phyloP scores from a whole-genome alignment of 2,888 invertebrate genomes.

The Stegophylla sp. region DNA sequence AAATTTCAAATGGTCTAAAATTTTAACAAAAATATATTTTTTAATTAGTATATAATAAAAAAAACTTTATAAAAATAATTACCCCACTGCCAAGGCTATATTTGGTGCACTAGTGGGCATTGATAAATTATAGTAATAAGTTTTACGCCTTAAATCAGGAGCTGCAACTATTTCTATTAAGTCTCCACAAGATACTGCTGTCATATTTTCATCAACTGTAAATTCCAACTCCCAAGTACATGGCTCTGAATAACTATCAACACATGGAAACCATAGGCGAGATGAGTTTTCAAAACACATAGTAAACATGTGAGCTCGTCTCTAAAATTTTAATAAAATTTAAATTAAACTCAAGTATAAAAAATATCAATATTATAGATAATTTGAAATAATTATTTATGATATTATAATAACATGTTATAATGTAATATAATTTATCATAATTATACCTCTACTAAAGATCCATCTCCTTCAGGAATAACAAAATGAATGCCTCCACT shows the following conservation, averaged over 20 bases:
- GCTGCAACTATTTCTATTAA: conserved; percentile 91
- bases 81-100: conserved; percentile 95
- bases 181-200: conserved; percentile 95
- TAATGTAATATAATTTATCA: too few species aligned
- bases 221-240: conserved; percentile 98
- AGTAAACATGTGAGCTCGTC: conserved; percentile 91
- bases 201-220: conserved; percentile 91
- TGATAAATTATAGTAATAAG: conserved; percentile 89
- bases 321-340: too few species aligned
- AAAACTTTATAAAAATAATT: conserved; percentile 61
- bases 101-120: conserved; percentile 96
- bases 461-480: conserved; percentile 85
- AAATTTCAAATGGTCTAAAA: conserved; percentile 88
- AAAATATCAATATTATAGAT: neutral
- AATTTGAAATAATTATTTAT: conserved; percentile 6
- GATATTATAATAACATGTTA: too few species aligned
- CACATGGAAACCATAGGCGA: conserved; percentile 97
- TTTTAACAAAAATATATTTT: neutral
- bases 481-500: conserved; percentile 96
- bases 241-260: conserved; percentile 95
- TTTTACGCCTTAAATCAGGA: conserved; percentile 87
- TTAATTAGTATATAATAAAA: conserved; percentile 2
- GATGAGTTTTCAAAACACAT: conserved; percentile 90
- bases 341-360: neutral
- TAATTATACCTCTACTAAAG: conserved; percentile 75